Evolutionary conservation across 2,888 invertebrate genomes (phyloP), one percentile per base, ranked within the genome.

Genomic region (Erebia epiphron): DNA sequence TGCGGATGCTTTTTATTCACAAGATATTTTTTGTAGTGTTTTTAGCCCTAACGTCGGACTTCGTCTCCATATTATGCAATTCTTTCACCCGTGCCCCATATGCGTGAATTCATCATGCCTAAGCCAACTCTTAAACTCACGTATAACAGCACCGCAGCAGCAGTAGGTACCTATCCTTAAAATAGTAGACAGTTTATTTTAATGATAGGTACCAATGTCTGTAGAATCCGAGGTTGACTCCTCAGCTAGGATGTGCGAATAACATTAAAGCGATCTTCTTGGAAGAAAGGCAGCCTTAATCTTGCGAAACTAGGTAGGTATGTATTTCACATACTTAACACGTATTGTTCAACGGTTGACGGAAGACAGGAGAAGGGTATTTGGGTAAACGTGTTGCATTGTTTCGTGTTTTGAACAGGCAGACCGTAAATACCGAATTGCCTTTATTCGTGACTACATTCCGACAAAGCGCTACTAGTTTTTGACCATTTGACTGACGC

Each of bases 351-450:
- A 64, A 58, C 56, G 70, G 52, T 71, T 64, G 63, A 67, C 67
- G 69, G 71, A 73, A 67, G 52, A 35, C 41, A 52, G n/a, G 67
- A 63, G 56, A 62, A 35, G 68, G 16, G 14, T 63, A 69, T 71
- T 67, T 71, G n/a, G 41, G 69, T 67, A 71, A 73, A 67, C 52
- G 52, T 67, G 68, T 68, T 69, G 61, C 67, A 52, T 73, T 73
- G 73, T 73, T 73, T 43, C 49, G 56, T 50, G 58, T 69, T 46
- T 57, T 52, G 43, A 69, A 56, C 64, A 56, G 67, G 49, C 63
- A 60, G 71, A 67, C 60, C 61, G 71, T 71, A 69, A 69, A 73
- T 63, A 54, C 26, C 21, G 58, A 26, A 67, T 57, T 26, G 52
- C 21, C 46, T 70, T 66, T 71, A 57, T 68, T 62, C 61, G 58